Evolutionary conservation across 37 sponge, comb jelly and placozoan species (phyloP).

Genomic region (Axinella damicornis): DNA sequence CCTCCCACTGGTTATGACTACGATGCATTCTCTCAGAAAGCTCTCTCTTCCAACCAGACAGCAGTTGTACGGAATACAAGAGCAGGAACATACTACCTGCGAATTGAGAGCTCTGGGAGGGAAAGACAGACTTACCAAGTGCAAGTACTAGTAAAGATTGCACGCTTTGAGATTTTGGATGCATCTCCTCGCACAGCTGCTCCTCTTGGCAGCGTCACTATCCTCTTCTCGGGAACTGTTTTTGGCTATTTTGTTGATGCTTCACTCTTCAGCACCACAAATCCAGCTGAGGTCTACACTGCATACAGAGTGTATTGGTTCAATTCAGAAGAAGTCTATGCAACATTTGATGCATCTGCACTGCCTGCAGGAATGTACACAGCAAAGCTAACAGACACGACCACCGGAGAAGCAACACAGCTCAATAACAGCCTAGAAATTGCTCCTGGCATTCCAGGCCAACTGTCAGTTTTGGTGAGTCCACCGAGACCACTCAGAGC

Average conservation of each 20-base stretch:
- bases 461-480: not conserved
- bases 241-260: constrained; percentile 20
- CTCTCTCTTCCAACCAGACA: constrained; percentile 12
- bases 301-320: constrained; percentile 3
- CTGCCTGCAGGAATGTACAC: constrained; percentile 4
- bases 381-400: not conserved
- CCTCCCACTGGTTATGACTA: constrained; percentile 29
- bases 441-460: constrained; percentile 13
- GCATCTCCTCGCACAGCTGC: not conserved
- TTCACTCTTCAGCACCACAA: not conserved
- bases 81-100: constrained; percentile 9
- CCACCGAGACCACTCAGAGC: constrained; percentile 7
- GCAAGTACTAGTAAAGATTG: constrained; percentile 21
- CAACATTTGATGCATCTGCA: constrained; percentile 9
- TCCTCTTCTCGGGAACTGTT: not conserved
- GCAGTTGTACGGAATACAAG: constrained; percentile 12
- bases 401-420: not conserved
- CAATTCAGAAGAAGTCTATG: constrained; percentile 12
- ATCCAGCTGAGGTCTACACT: not conserved
- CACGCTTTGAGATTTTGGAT: constrained; percentile 14
- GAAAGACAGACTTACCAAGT: not conserved
- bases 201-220: constrained; percentile 13
- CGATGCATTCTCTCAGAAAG: constrained; percentile 16
- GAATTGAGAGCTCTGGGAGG: not conserved
- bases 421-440: constrained; percentile 9